Evolutionary conservation across 64 coral and sea anemone species (phyloP).

Genomic region (Platygyra sinensis): DNA sequence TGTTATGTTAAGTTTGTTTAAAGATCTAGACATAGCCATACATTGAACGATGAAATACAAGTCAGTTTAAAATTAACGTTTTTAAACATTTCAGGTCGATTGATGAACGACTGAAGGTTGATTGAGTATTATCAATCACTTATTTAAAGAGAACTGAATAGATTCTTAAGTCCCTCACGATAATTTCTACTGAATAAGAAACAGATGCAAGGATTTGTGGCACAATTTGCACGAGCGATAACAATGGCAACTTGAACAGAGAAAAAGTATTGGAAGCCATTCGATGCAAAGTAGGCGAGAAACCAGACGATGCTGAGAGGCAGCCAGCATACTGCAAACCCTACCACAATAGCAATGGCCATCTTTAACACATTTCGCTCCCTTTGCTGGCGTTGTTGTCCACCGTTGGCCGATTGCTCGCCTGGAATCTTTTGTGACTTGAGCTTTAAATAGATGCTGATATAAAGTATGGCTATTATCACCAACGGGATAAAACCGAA

Average conservation of each 20-base stretch:
- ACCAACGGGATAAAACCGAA: not conserved
- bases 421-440: not conserved
- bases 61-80: too few species aligned
- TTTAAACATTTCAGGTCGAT: too few species aligned
- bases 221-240: not conserved
- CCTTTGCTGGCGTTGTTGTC: not conserved
- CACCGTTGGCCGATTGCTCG: not conserved
- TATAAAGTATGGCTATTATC: conserved; percentile 31
- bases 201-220: conserved; percentile 25
- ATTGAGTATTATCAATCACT: not conserved
- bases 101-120: too few species aligned
- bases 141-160: not conserved
- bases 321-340: conserved; percentile 14
- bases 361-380: conserved; percentile 33
- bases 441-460: not conserved
- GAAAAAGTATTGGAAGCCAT: not conserved
- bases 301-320: not conserved
- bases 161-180: not conserved
- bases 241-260: too few species aligned
- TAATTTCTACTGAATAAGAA: not conserved
- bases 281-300: not conserved
- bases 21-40: too few species aligned
- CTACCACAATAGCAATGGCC: conserved; percentile 17
- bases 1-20: too few species aligned
- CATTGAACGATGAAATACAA: too few species aligned